Conservation (phyloP, 2,888 invertebrate species). For the Dione vanillae region DNA sequence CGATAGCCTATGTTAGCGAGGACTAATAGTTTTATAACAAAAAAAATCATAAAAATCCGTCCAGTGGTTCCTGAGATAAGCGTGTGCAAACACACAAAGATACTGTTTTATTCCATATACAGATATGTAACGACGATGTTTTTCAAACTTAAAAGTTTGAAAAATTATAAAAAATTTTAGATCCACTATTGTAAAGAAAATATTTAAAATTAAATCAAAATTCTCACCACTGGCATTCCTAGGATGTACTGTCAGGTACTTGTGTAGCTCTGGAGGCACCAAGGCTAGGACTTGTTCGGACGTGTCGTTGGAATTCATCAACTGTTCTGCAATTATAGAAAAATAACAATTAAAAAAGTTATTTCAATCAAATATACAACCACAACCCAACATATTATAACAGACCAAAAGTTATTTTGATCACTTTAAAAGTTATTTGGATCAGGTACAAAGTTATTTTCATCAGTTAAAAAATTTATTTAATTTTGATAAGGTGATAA, state of each 20-base stretch:
- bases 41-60: too few species aligned
- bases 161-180: too few species aligned
- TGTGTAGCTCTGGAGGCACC: constrained; percentile 92
- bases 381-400: background rate
- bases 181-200: too few species aligned
- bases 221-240: constrained; percentile 83
- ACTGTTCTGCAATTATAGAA: constrained; percentile 69
- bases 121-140: too few species aligned
- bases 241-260: constrained; percentile 88
- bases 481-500: background rate
- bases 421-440: background rate
- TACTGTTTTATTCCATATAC: too few species aligned
- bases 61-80: too few species aligned
- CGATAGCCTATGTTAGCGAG: too few species aligned
- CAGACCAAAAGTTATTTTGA: background rate
- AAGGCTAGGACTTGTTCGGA: constrained; percentile 90
- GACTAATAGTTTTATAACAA: too few species aligned
- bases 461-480: background rate
- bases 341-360: background rate
- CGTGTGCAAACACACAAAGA: too few species aligned
- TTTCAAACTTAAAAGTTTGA: too few species aligned
- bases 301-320: constrained; percentile 88
- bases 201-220: too few species aligned
- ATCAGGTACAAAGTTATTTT: background rate
- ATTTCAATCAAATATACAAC: background rate